Base-by-base conservation (phyloP, 2,888 invertebrate species). In the Hecatera dysodea region DNA sequence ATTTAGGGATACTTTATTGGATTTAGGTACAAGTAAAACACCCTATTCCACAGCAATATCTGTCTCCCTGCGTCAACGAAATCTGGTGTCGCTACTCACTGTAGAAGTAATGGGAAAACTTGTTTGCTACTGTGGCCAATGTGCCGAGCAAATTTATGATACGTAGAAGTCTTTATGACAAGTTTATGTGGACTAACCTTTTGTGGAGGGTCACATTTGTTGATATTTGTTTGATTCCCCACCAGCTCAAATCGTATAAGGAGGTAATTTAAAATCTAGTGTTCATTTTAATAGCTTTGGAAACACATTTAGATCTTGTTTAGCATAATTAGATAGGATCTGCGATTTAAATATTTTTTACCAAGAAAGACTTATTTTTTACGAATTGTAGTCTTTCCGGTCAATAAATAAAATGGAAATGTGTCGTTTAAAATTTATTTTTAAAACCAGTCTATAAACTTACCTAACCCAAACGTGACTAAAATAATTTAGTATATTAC, bases 31-130 rank as follows among this genome's bases (percentile, higher is more conserved):
- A 50, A 77, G 50, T 74, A 42, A 57, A 71, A 62, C 44, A 69
- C 48, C 67, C 33, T 57, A 42, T 73, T 50, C 55, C 36, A 22
- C 50, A 62, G 65, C 33, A 77, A 77, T 81, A 77, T 79, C 65
- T 72, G 67, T 85, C 78, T 78, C 66, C 60, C 59, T 53, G 70
- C 75, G 76, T 77, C 80, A 77, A 75, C 70, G 66, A 84, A 85
- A 85, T 79, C 86, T 85, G 86, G 72, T 82, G 67, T 79, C 78
- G 75, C 84, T 81, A 82, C 63, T 81, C 68, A 55, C 63, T 59
- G 86, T 82, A 88, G 88, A 90, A 93, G 90, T 93, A 91, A 93
- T 93, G 91, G 91, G 90, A 87, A 92, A 94, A 94, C 91, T 93
- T 93, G 90, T 93, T 91, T 90, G 78, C 84, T 80, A 87, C 87